Percentiles rank a stretch among this genome's conserved stretches.
These are phyloP conservation scores for Pachycephus smyrnensis DNA, from an alignment of 2,888 invertebrate genomes.

Conservation along the genomic window DNA sequence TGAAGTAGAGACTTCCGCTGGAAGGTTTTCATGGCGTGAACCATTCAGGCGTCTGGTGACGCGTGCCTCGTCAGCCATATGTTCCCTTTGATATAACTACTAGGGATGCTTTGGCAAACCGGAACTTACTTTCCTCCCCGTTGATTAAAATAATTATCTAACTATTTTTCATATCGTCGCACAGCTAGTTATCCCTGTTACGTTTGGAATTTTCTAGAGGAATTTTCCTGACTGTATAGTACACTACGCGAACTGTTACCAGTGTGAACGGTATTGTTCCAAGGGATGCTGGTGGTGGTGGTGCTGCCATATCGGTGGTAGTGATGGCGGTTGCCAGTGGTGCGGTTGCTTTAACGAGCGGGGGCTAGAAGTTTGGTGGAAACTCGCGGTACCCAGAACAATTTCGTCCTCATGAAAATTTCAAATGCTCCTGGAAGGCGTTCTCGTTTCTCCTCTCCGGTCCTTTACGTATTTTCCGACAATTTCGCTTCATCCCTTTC, in stretches of 20 bases:
- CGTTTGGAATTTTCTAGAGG: neutral
- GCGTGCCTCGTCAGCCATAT: neutral
- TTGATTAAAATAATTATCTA: neutral
- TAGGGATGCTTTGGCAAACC: neutral
- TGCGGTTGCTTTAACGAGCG: neutral
- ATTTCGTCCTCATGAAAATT: neutral
- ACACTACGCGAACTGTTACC: neutral
- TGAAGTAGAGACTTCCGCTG: conserved; percentile 32
- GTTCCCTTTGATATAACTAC: neutral
- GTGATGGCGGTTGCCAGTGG: neutral
- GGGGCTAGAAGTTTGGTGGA: neutral
- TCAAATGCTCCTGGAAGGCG: neutral
- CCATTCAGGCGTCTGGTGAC: neutral
- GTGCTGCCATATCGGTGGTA: neutral
- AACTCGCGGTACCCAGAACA: neutral
- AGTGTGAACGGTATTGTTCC: neutral
- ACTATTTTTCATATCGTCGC: neutral
- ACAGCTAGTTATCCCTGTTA: neutral
- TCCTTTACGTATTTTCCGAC: neutral
- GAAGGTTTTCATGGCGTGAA: neutral
- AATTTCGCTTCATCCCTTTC: neutral
- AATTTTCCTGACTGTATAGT: neutral
- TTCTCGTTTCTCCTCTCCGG: neutral
- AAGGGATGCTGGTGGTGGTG: neutral
- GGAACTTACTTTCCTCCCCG: neutral